Percentiles rank a stretch among this genome's conserved stretches.
Evolutionary conservation across 2,113 vertebrate species (phyloP).

Genomic region (Furnarius figulus): DNA sequence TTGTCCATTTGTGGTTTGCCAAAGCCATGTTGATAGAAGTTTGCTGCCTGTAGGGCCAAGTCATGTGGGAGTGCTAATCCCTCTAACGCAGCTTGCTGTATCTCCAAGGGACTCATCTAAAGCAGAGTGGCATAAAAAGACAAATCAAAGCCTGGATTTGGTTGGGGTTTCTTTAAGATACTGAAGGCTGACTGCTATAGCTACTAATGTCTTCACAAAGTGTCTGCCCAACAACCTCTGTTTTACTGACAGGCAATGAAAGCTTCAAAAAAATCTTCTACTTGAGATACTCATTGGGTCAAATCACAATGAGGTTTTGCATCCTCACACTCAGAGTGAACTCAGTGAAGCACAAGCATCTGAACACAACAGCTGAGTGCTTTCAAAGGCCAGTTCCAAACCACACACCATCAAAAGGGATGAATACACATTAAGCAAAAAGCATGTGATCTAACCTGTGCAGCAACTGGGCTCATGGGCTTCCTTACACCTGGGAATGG

Average conservation of each 20-base stretch:
- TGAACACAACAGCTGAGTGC: background rate
- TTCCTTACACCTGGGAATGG: slow-evolving; percentile 87
- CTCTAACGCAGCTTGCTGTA: slow-evolving; percentile 88
- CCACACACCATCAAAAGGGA: background rate
- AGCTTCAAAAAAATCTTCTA: background rate
- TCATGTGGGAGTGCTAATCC: slow-evolving; percentile 88
- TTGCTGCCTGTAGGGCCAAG: slow-evolving; percentile 83
- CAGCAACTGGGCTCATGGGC: slow-evolving; percentile 83
- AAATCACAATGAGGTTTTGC: background rate
- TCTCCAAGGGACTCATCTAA: slow-evolving; percentile 85
- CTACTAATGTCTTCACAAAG: background rate
- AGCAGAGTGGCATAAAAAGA: background rate
- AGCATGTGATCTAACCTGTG: slow-evolving; percentile 69
- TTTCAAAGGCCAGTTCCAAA: background rate
- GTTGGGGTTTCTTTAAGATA: background rate
- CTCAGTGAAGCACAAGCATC: background rate
- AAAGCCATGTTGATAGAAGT: slow-evolving; percentile 86
- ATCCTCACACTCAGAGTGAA: background rate
- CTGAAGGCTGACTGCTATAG: background rate
- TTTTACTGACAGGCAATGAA: background rate
- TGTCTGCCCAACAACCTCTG: background rate
- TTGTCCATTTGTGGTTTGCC: slow-evolving; percentile 86
- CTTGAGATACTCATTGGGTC: background rate
- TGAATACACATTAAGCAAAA: background rate
- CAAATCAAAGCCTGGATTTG: background rate